Percentiles rank a stretch among this genome's conserved stretches.
Conservation (phyloP, 2,113 vertebrate species). For the Leptosomus discolor region DNA sequence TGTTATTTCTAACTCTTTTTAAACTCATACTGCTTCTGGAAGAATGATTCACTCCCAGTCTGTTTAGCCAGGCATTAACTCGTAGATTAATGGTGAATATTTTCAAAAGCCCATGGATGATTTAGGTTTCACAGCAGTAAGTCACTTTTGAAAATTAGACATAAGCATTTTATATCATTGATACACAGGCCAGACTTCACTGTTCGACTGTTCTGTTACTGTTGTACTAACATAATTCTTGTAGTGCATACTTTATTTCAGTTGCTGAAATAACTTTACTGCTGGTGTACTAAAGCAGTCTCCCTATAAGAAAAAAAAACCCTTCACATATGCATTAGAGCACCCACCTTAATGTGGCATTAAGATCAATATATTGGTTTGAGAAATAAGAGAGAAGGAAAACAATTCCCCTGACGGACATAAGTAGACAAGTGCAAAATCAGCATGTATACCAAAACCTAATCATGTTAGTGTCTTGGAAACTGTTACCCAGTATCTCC, state of each 20-base stretch:
- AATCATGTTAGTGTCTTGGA: not conserved
- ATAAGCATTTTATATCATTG: not conserved
- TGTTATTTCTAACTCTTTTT: not conserved
- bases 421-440: conserved; percentile 1
- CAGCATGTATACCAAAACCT: not conserved
- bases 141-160: not conserved
- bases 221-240: not conserved
- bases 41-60: not conserved
- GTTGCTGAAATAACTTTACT: not conserved
- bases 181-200: not conserved
- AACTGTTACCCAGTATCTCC: not conserved
- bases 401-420: not conserved
- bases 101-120: not conserved
- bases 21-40: not conserved
- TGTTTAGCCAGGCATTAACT: not conserved
- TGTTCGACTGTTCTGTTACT: not conserved
- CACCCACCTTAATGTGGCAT: not conserved
- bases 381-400: not conserved
- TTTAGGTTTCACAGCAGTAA: not conserved
- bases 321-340: accelerated
- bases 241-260: not conserved
- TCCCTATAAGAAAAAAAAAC: not conserved
- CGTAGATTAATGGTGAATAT: not conserved
- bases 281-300: not conserved
- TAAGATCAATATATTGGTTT: not conserved